A percentile compares a stretch with the other conserved stretches of the same genome.
phyloP scores from a whole-genome alignment of 2,888 invertebrate genomes.

The Spilosoma lubricipeda region DNA sequence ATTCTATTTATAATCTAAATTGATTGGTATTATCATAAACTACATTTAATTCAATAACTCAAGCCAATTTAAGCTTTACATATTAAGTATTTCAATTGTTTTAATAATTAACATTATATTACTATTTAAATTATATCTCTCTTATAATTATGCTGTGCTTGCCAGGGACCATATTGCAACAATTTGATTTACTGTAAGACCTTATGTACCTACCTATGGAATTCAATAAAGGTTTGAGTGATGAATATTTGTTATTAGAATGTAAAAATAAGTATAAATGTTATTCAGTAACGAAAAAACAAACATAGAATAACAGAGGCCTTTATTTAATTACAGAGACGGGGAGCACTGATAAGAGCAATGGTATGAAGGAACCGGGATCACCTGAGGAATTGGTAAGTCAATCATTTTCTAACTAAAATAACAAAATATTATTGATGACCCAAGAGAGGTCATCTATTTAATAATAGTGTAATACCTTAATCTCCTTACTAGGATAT shows the following conservation, averaged over 20 bases:
- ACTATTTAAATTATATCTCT: too few relatives aligned
- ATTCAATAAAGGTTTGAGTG: too few relatives aligned
- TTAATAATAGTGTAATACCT: neutral
- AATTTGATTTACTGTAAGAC: too few relatives aligned
- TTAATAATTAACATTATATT: too few relatives aligned
- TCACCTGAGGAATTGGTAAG: slow-evolving; percentile 93
- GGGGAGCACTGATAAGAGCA: slow-evolving; percentile 90
- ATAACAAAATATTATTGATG: too few relatives aligned
- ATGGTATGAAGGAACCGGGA: slow-evolving; percentile 96
- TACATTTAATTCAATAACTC: neutral
- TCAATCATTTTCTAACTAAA: slow-evolving; percentile 36
- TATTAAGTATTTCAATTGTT: too few relatives aligned
- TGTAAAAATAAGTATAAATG: neutral
- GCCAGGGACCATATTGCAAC: too few relatives aligned
- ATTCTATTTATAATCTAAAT: neutral
- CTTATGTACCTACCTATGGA: too few relatives aligned
- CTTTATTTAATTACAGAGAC: slow-evolving; percentile 87
- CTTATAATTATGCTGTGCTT: too few relatives aligned
- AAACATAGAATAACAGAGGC: slow-evolving; percentile 8
- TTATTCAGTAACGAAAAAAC: neutral
- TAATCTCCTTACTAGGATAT: neutral
- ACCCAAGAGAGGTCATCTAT: too few relatives aligned
- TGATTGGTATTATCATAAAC: neutral
- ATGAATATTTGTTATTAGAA: neutral
- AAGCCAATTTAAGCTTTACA: neutral